Evolutionary conservation across 2,888 invertebrate species (phyloP).

Genomic region (Drosophila histrio): DNA sequence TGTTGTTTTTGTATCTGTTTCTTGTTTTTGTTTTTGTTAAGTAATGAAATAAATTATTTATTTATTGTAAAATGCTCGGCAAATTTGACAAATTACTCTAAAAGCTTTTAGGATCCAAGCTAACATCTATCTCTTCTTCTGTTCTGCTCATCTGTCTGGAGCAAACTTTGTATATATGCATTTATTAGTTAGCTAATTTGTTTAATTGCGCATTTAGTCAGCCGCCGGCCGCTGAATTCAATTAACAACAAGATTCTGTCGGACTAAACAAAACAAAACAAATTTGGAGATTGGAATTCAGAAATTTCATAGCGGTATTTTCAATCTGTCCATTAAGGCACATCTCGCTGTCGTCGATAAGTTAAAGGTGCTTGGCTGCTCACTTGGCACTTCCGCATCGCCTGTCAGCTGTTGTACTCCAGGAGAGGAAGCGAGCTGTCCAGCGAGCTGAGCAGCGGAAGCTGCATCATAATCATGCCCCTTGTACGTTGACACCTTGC

Average conservation of each 20-base stretch:
- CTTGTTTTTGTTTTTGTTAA: constrained; percentile 54
- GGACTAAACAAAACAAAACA: constrained; percentile 8
- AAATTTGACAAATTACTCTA: constrained; percentile 22
- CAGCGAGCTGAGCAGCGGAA: constrained; percentile 15
- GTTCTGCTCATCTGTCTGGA: constrained; percentile 3
- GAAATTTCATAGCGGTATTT: constrained; percentile 14
- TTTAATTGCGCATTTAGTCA: constrained; percentile 60
- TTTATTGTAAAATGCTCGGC: constrained; percentile 62
- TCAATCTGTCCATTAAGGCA: neutral
- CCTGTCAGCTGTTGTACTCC: constrained; percentile 37
- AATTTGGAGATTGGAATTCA: constrained; percentile 1
- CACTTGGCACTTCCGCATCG: constrained; percentile 44
- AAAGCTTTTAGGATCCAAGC: constrained; percentile 23
- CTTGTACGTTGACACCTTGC: constrained; percentile 39
- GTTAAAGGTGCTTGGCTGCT: constrained; percentile 47
- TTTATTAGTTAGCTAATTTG: constrained; percentile 47
- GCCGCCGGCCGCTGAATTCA: constrained; percentile 7
- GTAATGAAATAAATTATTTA: constrained; percentile 75
- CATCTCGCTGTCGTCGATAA: neutral
- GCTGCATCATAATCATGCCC: constrained; percentile 33
- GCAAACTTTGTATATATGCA: constrained; percentile 16
- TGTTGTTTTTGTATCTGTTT: constrained; percentile 46
- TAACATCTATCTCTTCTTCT: neutral
- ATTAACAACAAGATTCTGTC: constrained; percentile 21
- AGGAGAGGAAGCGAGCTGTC: constrained; percentile 24